Evolutionary conservation across 1,140 invertebrate genomes (phyloP), one percentile per base, ranked within the genome.

Genomic region (Macrobrachium nipponense): DNA sequence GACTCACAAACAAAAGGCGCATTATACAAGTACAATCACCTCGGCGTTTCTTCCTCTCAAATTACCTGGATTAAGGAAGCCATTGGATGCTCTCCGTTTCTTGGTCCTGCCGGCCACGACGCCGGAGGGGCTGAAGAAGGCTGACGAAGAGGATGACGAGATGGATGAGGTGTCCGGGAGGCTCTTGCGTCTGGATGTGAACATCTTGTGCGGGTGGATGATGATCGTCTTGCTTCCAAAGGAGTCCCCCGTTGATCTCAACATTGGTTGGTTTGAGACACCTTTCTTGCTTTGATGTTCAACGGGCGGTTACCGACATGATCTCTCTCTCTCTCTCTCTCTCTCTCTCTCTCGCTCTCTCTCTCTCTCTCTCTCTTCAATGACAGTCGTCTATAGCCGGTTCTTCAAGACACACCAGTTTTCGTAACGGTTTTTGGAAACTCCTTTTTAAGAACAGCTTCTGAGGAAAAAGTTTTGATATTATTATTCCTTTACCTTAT

Each of bases 61-160:
- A 17, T 12, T 86, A 86, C 84, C 84, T 86, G 84, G 84, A 70
- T 86, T 86, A 23, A 86, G 84, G 68, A 86, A 86, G 68, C 84
- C 84, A 80, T 80, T 86, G 68, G 84, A 86, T 58, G 84, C 77
- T 8, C 84, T 66, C 78, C 84, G 20, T 59, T 86, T 86, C 51
- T 64, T 75, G 77, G 51, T 75, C n/a, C 77, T 66, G 15, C 27
- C 20, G 61, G 76, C 11, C n/a, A 73, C 27, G 70, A 61, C 43
- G 7, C 7, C 5, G 15, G 51, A 27, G 76, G 20, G 20, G 18
- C 20, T 79, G 73, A 20, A 62, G 0, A 62, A 58, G 10, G 77
- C 5, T 8, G 66, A 44, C 15, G 76, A n/a, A 23, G 61, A 17
- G 77, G 44, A 14, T 15, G 84, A 70, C 14, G 36, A 43, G 14